Conservation (phyloP, 1,140 invertebrate species). For the Drosophila nebulosa region DNA sequence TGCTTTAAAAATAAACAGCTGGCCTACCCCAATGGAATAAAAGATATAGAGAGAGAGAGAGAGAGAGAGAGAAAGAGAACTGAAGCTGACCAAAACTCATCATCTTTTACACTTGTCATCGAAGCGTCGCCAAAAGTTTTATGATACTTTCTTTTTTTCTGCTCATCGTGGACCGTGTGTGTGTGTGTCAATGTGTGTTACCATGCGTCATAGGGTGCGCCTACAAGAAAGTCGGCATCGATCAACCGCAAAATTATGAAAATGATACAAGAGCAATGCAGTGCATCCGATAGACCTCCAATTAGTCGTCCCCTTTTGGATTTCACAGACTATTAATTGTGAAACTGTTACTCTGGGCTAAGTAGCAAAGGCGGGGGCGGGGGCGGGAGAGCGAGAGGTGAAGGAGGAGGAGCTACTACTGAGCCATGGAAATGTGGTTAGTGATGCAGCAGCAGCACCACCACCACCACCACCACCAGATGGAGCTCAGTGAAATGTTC, state of each 20-base stretch:
- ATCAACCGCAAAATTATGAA: slow-evolving; percentile 63
- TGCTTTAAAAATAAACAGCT: slow-evolving; percentile 24
- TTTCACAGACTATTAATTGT: slow-evolving; percentile 33
- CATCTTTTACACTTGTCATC: slow-evolving; percentile 28
- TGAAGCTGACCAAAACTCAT: slow-evolving; percentile 20
- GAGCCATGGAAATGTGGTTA: slow-evolving; percentile 51
- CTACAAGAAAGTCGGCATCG: slow-evolving; percentile 59
- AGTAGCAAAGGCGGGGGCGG: no score
- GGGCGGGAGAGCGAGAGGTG: background rate
- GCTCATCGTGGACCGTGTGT: background rate
- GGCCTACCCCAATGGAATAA: slow-evolving; percentile 63
- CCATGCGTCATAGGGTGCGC: slow-evolving; percentile 16
- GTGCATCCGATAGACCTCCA: slow-evolving; percentile 13
- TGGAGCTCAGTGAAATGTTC: slow-evolving; percentile 43
- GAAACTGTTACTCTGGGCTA: slow-evolving; percentile 22
- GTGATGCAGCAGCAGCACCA: slow-evolving; percentile 15
- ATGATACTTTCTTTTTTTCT: slow-evolving; percentile 70
- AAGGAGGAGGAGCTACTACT: slow-evolving; percentile 18
- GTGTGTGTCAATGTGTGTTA: background rate
- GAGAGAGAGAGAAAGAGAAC: no score
- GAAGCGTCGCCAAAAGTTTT: slow-evolving; percentile 45
- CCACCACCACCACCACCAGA: background rate
- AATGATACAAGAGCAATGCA: slow-evolving; percentile 45
- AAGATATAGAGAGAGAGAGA: no score
- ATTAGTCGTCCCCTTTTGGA: background rate